Conservation (phyloP, 2,113 vertebrate species). For the Daubentonia madagascariensis region DNA sequence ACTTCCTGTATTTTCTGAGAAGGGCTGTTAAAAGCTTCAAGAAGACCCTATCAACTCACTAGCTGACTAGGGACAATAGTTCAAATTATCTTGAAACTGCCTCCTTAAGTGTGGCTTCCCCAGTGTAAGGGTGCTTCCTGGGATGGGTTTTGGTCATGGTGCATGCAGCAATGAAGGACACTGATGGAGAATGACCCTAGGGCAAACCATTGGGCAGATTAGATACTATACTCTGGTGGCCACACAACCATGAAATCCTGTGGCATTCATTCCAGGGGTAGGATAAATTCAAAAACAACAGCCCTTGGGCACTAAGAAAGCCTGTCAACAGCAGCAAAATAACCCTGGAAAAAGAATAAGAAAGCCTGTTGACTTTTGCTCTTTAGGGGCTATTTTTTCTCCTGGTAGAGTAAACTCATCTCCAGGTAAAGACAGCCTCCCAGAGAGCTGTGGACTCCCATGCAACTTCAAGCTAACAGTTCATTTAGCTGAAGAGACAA, state of each 20-base stretch:
- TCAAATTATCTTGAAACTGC: background rate
- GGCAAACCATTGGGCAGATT: background rate
- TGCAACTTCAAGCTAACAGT: background rate
- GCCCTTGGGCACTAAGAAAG: background rate
- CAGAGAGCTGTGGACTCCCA: background rate
- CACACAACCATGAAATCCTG: background rate
- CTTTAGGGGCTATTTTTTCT: constrained; percentile 3
- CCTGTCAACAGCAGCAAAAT: background rate
- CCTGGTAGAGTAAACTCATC: background rate
- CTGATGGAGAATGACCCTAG: background rate
- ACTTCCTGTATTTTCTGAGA: background rate
- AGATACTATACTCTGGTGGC: no score
- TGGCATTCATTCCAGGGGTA: background rate
- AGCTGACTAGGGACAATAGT: no score
- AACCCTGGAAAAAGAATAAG: background rate
- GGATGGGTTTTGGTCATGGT: background rate
- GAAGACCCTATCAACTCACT: background rate
- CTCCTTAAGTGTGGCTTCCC: background rate
- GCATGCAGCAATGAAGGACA: background rate
- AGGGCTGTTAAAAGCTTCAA: background rate
- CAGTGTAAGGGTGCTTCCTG: background rate
- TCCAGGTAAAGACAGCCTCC: background rate
- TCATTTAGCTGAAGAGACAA: background rate
- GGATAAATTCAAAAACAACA: background rate
- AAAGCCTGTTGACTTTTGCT: constrained; percentile 39